Conservation (phyloP, 1,140 invertebrate species). For the Thrips palmi region DNA sequence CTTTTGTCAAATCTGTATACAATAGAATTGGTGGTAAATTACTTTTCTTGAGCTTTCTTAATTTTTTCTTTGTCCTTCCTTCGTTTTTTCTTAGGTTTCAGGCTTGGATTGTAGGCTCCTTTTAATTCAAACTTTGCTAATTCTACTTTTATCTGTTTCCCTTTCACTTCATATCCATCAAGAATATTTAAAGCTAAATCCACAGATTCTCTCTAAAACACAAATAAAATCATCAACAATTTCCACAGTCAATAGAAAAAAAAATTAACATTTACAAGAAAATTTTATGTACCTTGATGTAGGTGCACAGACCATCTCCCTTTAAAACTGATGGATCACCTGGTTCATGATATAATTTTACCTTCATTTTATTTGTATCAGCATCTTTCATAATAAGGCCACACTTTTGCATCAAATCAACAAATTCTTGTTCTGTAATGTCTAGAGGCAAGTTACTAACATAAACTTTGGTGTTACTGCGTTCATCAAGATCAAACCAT, state of each 20-base stretch:
- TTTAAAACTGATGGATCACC: slow-evolving; percentile 71
- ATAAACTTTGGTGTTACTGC: slow-evolving; percentile 95
- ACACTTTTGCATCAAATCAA: slow-evolving; percentile 87
- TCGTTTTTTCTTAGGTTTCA: slow-evolving; percentile 84
- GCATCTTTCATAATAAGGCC: slow-evolving; percentile 87
- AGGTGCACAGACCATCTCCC: slow-evolving; percentile 92
- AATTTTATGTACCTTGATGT: slow-evolving; percentile 90
- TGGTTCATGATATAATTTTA: slow-evolving; percentile 83
- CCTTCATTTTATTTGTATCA: slow-evolving; percentile 64
- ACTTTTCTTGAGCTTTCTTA: slow-evolving; percentile 88
- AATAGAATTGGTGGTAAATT: slow-evolving; percentile 18
- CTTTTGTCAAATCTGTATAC: not conserved
- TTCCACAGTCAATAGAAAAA: slow-evolving; percentile 3
- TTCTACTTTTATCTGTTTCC: slow-evolving; percentile 71
- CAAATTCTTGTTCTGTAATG: slow-evolving; percentile 75
- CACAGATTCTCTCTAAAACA: slow-evolving; percentile 75
- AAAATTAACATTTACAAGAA: no score
- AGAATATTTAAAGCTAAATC: no score
- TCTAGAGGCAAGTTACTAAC: slow-evolving; percentile 81
- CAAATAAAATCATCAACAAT: slow-evolving; percentile 14
- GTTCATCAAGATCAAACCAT: slow-evolving; percentile 89
- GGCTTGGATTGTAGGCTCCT: slow-evolving; percentile 76
- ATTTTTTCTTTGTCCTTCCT: slow-evolving; percentile 78
- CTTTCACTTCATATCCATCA: slow-evolving; percentile 73
- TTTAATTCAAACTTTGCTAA: slow-evolving; percentile 89